A percentile compares a stretch with the other conserved stretches of the same genome.
phyloP scores from a whole-genome alignment of 1,140 invertebrate genomes.

The Temnothorax nylanderi region DNA sequence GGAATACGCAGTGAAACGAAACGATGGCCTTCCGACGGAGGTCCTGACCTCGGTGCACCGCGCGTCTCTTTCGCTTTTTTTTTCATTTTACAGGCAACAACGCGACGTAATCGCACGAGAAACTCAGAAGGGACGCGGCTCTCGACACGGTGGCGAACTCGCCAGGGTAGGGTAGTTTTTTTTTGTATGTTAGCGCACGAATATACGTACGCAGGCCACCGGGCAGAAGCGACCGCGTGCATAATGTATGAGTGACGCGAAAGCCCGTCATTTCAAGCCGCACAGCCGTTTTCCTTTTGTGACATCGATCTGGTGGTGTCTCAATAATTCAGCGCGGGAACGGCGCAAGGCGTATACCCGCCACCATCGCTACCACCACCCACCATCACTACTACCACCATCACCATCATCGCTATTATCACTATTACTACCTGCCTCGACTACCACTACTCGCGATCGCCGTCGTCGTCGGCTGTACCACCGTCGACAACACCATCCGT shows the following conservation, averaged over 20 bases:
- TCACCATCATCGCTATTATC: slow-evolving; percentile 49
- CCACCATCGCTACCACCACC: slow-evolving; percentile 59
- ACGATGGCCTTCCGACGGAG: slow-evolving; percentile 54
- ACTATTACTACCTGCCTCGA: slow-evolving; percentile 26
- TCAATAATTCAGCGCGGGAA: slow-evolving; percentile 85
- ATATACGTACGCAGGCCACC: slow-evolving; percentile 75
- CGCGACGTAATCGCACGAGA: slow-evolving; percentile 68
- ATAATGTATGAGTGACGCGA: slow-evolving; percentile 84
- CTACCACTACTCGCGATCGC: slow-evolving; percentile 62
- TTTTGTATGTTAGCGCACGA: slow-evolving; percentile 72
- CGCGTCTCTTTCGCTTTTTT: slow-evolving; percentile 13
- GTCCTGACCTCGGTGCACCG: slow-evolving; percentile 66
- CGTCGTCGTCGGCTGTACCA: slow-evolving; percentile 61
- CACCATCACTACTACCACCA: slow-evolving; percentile 35
- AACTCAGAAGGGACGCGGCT: slow-evolving; percentile 40
- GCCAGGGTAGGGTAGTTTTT: slow-evolving; percentile 52
- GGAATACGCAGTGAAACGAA: slow-evolving; percentile 12
- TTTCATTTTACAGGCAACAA: slow-evolving; percentile 48
- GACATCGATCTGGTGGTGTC: slow-evolving; percentile 84
- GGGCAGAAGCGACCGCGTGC: slow-evolving; percentile 79
- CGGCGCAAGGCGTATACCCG: slow-evolving; percentile 81
- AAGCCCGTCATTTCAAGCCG: slow-evolving; percentile 84
- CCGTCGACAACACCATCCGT: slow-evolving; percentile 33
- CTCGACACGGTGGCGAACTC: slow-evolving; percentile 62
- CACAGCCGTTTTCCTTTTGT: slow-evolving; percentile 83